Conservation (phyloP, 2,888 invertebrate genomes). For the Odontomyia ornata region DNA sequence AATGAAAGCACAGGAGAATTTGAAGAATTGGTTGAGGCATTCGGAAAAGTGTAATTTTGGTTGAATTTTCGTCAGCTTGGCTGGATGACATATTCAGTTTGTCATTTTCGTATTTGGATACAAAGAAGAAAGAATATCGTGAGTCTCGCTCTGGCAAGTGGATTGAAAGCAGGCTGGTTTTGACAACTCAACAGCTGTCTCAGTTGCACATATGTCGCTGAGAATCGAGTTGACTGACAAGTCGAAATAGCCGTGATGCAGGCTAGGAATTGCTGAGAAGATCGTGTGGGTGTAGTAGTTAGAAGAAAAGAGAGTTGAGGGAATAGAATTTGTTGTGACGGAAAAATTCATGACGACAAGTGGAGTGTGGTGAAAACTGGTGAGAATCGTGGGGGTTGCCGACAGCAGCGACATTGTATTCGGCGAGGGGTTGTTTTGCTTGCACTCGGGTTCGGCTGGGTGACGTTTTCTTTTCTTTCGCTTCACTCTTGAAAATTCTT, state of each 20-base stretch:
- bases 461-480: conserved; percentile 18
- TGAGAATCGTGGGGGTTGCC: neutral
- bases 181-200: neutral
- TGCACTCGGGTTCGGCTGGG: conserved; percentile 1
- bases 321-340: conserved; percentile 22
- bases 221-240: neutral
- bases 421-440: conserved; percentile 33
- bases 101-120: conserved; percentile 20
- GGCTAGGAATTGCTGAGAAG: neutral
- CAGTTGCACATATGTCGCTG: neutral
- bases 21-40: too few relatives aligned
- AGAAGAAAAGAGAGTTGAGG: neutral
- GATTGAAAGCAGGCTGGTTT: neutral
- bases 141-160: neutral
- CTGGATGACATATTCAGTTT: conserved; percentile 28
- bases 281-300: conserved; percentile 13
- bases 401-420: neutral
- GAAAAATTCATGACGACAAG: conserved; percentile 7
- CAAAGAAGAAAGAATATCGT: conserved; percentile 7
- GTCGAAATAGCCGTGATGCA: neutral
- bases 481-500: neutral
- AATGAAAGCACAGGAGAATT: too few relatives aligned
- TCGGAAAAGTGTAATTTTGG: too few relatives aligned
- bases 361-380: conserved; percentile 25
- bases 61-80: neutral